Conservation (phyloP, 2,888 invertebrate species). For the Bugula neritina region DNA sequence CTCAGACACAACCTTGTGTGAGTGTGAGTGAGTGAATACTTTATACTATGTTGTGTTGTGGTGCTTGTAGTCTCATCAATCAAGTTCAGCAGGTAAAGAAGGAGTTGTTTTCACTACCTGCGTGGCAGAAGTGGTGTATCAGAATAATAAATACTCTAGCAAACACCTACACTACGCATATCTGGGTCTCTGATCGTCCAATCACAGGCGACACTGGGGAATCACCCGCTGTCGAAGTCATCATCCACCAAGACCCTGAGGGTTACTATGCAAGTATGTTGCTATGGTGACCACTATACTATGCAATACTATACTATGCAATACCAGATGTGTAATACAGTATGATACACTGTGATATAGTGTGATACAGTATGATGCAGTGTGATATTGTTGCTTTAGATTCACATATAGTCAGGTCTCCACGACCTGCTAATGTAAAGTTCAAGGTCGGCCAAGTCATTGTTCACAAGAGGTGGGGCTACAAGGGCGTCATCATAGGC, state of each 20-base stretch:
- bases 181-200: not conserved
- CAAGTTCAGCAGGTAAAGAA: conserved; percentile 39
- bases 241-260: conserved; percentile 47
- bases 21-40: too few relatives aligned
- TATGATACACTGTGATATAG: not conserved
- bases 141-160: not conserved
- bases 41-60: too few relatives aligned
- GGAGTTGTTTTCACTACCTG: conserved; percentile 43
- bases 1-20: too few relatives aligned
- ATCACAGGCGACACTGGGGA: conserved; percentile 40
- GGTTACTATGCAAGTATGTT: conserved; percentile 52
- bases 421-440: conserved; percentile 52
- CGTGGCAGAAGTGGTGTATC: conserved; percentile 47
- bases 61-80: conserved; percentile 40
- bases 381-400: conserved; percentile 33
- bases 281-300: not conserved
- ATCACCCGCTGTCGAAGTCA: conserved; percentile 54
- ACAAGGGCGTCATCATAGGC: conserved; percentile 57
- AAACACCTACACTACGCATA: not conserved
- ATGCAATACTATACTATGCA: not conserved
- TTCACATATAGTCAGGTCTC: conserved; percentile 51
- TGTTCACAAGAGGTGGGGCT: conserved; percentile 54
- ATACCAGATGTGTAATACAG: not conserved
- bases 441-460: conserved; percentile 58
- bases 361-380: not conserved